Evolutionary conservation across 2,888 invertebrate species (phyloP).

Genomic region (Acleris literana): DNA sequence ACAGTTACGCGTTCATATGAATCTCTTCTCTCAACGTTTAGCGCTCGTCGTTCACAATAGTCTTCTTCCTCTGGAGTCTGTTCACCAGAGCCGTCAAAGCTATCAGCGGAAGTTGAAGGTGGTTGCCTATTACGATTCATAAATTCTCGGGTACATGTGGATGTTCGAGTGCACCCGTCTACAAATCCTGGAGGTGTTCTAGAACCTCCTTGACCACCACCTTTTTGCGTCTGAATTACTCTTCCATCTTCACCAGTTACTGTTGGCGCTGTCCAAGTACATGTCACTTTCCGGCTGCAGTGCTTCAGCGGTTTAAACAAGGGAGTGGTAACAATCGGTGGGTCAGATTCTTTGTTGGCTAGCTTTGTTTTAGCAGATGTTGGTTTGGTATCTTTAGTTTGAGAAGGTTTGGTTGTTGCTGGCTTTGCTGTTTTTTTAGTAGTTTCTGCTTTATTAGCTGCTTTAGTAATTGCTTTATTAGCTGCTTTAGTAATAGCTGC

Average conservation of each 20-base stretch:
- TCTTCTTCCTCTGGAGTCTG: constrained; percentile 59
- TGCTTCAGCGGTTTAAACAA: constrained; percentile 59
- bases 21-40: constrained; percentile 58
- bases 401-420: constrained; percentile 3
- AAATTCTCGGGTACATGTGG: constrained; percentile 71
- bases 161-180: constrained; percentile 73
- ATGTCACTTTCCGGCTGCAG: constrained; percentile 73
- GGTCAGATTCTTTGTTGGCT: too few relatives aligned
- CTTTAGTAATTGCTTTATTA: not conserved
- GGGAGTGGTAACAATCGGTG: constrained; percentile 45
- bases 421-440: constrained; percentile 12
- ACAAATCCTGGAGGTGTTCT: constrained; percentile 73
- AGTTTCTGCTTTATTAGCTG: not conserved
- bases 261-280: constrained; percentile 70
- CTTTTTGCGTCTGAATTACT: constrained; percentile 40
- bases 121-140: constrained; percentile 59
- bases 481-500: constrained; percentile 14
- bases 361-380: too few relatives aligned
- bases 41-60: constrained; percentile 70
- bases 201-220: constrained; percentile 50
- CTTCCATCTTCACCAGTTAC: constrained; percentile 52
- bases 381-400: too few relatives aligned
- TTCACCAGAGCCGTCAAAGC: constrained; percentile 7
- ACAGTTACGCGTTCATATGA: constrained; percentile 39
- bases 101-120: not conserved